Percentiles rank a stretch among this genome's conserved stretches.
Evolutionary conservation across 2,113 vertebrate species (phyloP).

Genomic region (Ammodramus savannarum): DNA sequence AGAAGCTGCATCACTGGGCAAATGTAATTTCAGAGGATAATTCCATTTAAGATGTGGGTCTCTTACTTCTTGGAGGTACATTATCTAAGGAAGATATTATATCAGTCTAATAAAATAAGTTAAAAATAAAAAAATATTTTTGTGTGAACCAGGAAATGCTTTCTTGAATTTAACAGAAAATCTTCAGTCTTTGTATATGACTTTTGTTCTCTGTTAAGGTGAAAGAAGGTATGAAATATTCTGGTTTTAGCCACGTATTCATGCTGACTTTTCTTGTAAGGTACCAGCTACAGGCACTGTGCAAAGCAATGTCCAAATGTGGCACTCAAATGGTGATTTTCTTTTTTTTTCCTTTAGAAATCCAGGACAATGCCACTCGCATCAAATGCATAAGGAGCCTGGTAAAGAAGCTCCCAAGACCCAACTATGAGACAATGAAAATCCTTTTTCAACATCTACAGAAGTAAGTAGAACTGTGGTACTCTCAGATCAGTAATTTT

Average conservation of each 20-base stretch:
- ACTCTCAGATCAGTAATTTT: neutral
- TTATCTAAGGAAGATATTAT: neutral
- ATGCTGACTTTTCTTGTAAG: neutral
- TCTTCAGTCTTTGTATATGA: neutral
- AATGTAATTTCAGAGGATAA: neutral
- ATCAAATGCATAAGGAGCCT: conserved; percentile 80
- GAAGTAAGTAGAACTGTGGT: conserved; percentile 74
- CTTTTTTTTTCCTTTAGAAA: conserved; percentile 73
- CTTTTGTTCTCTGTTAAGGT: neutral
- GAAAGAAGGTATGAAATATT: neutral
- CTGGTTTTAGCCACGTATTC: neutral
- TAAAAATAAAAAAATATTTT: neutral
- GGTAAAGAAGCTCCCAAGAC: conserved; percentile 82
- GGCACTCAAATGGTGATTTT: neutral
- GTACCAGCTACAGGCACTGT: neutral
- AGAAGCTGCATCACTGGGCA: neutral
- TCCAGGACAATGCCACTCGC: conserved; percentile 74
- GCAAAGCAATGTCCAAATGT: neutral
- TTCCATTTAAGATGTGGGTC: neutral
- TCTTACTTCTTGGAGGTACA: neutral
- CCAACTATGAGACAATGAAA: conserved; percentile 92
- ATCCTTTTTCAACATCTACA: conserved; percentile 87
- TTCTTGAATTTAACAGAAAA: neutral
- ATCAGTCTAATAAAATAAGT: neutral
- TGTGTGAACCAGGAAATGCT: neutral